Percentiles rank a stretch among this genome's conserved stretches.
These are phyloP conservation scores for Delichon dasypus DNA, from an alignment of 2,797 vertebrate genomes.

Conservation along the genomic window DNA sequence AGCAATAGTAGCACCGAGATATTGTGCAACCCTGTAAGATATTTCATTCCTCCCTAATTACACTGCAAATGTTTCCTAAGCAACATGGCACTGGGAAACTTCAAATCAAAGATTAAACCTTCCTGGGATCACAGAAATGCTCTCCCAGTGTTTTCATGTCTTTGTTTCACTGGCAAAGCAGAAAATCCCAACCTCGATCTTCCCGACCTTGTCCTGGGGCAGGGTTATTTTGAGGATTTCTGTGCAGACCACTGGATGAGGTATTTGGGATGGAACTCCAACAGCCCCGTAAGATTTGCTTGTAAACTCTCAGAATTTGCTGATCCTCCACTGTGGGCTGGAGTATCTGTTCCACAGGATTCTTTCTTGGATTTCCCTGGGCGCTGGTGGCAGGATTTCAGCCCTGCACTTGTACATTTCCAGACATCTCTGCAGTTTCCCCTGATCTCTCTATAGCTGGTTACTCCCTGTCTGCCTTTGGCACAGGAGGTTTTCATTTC, in stretches of 20 bases:
- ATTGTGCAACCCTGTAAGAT: neutral
- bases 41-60: neutral
- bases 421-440: accelerated
- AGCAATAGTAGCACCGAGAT: neutral
- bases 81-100: neutral
- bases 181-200: neutral
- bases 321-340: neutral
- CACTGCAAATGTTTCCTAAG: neutral
- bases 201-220: accelerated
- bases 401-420: accelerated
- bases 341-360: neutral
- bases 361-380: neutral
- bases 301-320: neutral
- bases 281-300: accelerated
- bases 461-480: neutral
- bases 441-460: neutral
- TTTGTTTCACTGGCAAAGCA: neutral
- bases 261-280: neutral
- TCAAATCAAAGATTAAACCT: neutral
- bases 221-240: neutral
- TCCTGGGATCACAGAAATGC: neutral
- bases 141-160: neutral
- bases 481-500: neutral
- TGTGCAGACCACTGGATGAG: accelerated
- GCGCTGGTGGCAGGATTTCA: neutral